Base-by-base conservation (phyloP, 2,888 invertebrate genomes). In the Elysia crispata region DNA sequence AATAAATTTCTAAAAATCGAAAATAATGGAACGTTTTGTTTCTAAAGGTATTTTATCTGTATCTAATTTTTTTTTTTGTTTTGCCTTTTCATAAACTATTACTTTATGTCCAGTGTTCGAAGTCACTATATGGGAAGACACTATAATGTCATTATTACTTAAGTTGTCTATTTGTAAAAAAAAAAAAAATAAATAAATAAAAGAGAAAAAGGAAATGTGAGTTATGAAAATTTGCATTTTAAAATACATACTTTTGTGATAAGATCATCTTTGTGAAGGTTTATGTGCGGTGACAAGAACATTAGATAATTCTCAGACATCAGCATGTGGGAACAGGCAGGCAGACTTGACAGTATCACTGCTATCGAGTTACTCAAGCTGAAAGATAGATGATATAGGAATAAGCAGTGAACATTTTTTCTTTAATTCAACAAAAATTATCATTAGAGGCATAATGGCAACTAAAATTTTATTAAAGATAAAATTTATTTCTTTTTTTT, bases 201-300 rank as follows among this genome's bases (percentile, higher is more conserved):
- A 15, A 20, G 20, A 54, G 20, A 54, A 20, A 54, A 54, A 20
- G 54, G 13, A 20, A 54, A 54, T 15, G 54, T 15, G 13, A 54
- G n/a, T n/a, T n/a, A n/a, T n/a, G n/a, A n/a, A n/a, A n/a, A n/a
- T n/a, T n/a, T n/a, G n/a, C n/a, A n/a, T 15, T 54, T 54, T 23
- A 6, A 23, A 20, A 5, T 1, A 74, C 0, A 25, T 73, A 80
- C 80, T 76, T 72, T 76, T 76, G 80, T 30, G 57, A 80, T 80
- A 20, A 80, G 72, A 41, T 80, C 76, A 72, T 80, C 80, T 33
- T 80, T 80, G 23, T 76, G 72, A n/a, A 80, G 31, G 15, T 31
- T 76, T 31, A 15, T 11, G 23, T 66, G 13, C 41, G 80, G 70
- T 70, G 80, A 76, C 8, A 80, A 25, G 54, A 76, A 76, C 57